Evolutionary conservation across 2,797 vertebrate species (phyloP).

Genomic region (Cynopterus sphinx): DNA sequence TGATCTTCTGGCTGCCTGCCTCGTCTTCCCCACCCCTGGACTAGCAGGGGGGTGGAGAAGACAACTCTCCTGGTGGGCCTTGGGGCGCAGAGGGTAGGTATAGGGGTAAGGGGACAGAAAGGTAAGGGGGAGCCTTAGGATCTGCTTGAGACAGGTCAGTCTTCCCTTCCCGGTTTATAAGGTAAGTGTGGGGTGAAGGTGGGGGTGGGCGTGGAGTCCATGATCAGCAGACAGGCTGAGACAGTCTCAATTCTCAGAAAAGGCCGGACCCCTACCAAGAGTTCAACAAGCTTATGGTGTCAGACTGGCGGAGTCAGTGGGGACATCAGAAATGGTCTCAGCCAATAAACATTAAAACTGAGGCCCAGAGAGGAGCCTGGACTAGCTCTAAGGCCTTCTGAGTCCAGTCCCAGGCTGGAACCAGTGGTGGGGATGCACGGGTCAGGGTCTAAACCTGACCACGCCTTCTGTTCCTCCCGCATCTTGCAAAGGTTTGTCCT

Average conservation of each 20-base stretch:
- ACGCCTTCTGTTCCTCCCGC: rapidly evolving
- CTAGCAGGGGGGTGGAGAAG: background rate
- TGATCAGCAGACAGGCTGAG: background rate
- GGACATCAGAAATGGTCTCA: background rate
- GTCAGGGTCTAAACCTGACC: background rate
- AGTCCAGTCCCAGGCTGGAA: background rate
- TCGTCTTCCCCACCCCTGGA: background rate
- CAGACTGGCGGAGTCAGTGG: background rate
- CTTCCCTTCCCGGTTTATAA: background rate
- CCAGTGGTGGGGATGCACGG: rapidly evolving
- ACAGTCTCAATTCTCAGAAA: background rate
- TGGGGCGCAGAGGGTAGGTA: background rate
- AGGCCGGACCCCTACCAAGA: background rate
- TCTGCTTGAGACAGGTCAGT: background rate
- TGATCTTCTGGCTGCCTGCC: background rate
- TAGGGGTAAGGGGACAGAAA: background rate
- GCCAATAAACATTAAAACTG: background rate
- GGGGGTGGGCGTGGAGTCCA: background rate
- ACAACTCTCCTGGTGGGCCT: background rate
- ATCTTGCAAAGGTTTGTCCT: background rate
- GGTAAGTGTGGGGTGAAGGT: background rate
- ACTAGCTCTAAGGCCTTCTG: background rate
- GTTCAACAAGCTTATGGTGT: background rate
- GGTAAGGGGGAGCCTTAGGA: background rate
- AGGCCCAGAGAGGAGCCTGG: background rate